Percentiles rank a stretch among this genome's conserved stretches.
These are phyloP conservation scores for Epistrophe grossulariae DNA, from an alignment of 2,888 invertebrate species.

Conservation along the genomic window DNA sequence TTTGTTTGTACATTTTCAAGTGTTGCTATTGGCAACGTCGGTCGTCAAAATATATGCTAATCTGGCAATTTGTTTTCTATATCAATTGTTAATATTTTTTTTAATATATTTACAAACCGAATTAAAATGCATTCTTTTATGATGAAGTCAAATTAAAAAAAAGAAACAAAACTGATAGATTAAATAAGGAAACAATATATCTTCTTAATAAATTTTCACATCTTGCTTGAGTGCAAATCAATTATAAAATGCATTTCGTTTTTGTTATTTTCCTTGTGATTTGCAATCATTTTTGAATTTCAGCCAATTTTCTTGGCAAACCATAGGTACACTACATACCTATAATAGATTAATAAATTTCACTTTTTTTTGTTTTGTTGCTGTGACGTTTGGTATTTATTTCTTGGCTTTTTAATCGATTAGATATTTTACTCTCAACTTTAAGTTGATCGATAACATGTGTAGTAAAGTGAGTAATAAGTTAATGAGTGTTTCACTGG, in stretches of 20 bases:
- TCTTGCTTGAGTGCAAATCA: not conserved
- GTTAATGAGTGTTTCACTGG: not conserved
- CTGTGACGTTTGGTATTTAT: not conserved
- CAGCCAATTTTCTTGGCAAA: slow-evolving; percentile 14
- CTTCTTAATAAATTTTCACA: no score
- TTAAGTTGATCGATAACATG: not conserved
- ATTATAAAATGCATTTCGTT: not conserved
- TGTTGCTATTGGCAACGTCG: not conserved
- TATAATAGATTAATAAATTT: slow-evolving; percentile 6
- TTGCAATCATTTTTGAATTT: slow-evolving; percentile 14
- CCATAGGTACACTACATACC: no score
- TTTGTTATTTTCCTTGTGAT: not conserved
- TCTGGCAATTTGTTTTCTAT: not conserved
- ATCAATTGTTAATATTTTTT: not conserved
- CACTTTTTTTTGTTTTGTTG: slow-evolving; percentile 1
- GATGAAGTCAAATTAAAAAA: not conserved
- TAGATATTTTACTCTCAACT: slow-evolving; percentile 1
- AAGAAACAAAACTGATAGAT: not conserved
- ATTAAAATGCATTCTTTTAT: not conserved
- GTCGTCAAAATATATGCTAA: not conserved
- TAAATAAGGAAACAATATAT: not conserved
- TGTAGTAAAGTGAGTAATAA: not conserved
- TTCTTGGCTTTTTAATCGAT: slow-evolving; percentile 13
- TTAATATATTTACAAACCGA: no score
- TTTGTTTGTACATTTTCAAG: not conserved